Base-by-base conservation (phyloP, 2,888 invertebrate species). In the Catotricha subobsoleta region DNA sequence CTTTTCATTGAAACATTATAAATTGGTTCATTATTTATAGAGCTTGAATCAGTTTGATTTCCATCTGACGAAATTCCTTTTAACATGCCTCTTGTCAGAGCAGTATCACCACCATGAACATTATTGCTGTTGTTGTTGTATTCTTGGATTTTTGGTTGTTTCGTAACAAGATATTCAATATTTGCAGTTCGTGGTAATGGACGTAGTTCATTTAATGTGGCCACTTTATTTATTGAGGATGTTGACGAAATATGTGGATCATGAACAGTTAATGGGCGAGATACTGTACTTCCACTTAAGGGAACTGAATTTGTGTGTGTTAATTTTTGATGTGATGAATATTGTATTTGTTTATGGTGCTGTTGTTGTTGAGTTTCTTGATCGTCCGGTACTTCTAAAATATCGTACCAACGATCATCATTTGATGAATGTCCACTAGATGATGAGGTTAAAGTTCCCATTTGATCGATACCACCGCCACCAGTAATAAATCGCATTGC, bases 361-460 rank as follows among this genome's bases (percentile, higher is more conserved):
- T 55, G 48, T 51, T 54, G 47, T 58, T 59, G 45, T 57, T 58
- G 37, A 37, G 52, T 50, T 39, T 53, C 51, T 34, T 57, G 51
- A 3, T 56, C 39, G 42, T 67, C 66, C 30, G 62, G 53, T 12
- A 60, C 54, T 44, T 68, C 71, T 13, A 69, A 49, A 28, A 70
- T 56, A 47, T 71, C 71, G 49, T 69, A 69, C 76, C 76, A 77
- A 51, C 73, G 67, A 51, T 76, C 75, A 49, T 75, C 72, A 45
- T 60, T 64, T 49, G 68, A 68, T 40, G 72, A 72, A 53, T 74
- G 72, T 37, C 73, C 73, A 52, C 71, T 72, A 46, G 72, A 72
- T 45, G 71, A 71, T 55, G 71, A 71, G 15, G 72, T 72, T 62
- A 74, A 62, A 44, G 72, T 69, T 41, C 71, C 72, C 65, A 48